Conservation (phyloP, 2,797 vertebrate genomes). For the Lagothrix lagotricha region DNA sequence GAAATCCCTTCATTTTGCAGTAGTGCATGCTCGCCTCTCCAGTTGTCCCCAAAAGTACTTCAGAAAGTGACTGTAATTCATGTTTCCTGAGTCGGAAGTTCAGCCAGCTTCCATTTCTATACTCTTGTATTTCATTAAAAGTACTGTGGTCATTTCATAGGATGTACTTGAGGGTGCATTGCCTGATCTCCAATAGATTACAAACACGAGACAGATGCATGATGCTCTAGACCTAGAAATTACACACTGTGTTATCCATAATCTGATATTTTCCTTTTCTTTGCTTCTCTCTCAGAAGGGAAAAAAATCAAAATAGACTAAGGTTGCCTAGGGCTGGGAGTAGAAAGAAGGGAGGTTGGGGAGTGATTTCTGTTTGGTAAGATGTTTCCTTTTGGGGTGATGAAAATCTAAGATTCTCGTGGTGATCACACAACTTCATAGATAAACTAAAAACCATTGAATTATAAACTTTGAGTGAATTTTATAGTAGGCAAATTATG, state of each 20-base stretch:
- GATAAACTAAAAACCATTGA: constrained; percentile 13
- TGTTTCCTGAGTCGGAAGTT: not conserved
- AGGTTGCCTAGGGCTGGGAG: not conserved
- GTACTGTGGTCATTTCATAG: not conserved
- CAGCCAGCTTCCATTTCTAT: not conserved
- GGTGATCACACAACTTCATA: not conserved
- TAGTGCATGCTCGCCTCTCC: not conserved
- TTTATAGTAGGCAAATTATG: constrained; percentile 18
- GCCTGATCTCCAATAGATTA: not conserved
- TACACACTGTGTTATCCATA: not conserved
- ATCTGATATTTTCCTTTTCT: not conserved
- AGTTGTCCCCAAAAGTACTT: not conserved
- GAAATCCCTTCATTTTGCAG: not conserved
- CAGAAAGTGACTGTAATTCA: not conserved
- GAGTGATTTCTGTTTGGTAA: not conserved
- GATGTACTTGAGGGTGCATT: not conserved
- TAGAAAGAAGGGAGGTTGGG: not conserved
- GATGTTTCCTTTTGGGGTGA: not conserved
- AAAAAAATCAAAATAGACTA: not conserved
- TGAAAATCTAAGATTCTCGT: not conserved
- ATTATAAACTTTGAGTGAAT: not conserved
- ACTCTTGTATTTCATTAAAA: not conserved
- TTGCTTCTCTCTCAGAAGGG: not conserved
- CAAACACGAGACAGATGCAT: not conserved
- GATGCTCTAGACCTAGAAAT: not conserved